Evolutionary conservation across 2,888 invertebrate species (phyloP).

Genomic region (Neoscelio sp.): DNA sequence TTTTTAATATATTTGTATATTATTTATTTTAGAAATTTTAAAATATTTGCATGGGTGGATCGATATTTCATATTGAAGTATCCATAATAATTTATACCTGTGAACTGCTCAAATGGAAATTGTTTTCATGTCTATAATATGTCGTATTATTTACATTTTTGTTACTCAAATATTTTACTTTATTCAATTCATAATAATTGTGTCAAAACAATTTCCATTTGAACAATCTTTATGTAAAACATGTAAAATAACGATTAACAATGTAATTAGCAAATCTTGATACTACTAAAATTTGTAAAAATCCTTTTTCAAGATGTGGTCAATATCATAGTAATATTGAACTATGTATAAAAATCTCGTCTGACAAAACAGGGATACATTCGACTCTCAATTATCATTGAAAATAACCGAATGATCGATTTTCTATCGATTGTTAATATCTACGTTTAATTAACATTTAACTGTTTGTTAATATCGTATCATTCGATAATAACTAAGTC

Average conservation of each 20-base stretch:
- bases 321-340: conserved; percentile 30
- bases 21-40: too few species aligned
- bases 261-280: conserved; percentile 40
- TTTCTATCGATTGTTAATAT: conserved; percentile 3
- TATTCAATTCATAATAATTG: too few species aligned
- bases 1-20: not conserved
- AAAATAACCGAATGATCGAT: conserved; percentile 10
- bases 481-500: not conserved
- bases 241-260: conserved; percentile 32
- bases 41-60: not conserved
- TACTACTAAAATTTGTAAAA: conserved; percentile 23
- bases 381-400: conserved; percentile 7
- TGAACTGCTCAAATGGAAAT: conserved; percentile 16
- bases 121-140: too few species aligned
- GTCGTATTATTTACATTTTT: too few species aligned
- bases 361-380: conserved; percentile 28
- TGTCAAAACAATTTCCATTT: conserved; percentile 7
- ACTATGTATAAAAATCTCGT: conserved; percentile 11
- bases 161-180: too few species aligned
- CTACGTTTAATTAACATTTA: too few species aligned
- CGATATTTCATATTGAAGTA: conserved; percentile 42
- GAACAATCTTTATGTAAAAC: conserved; percentile 16
- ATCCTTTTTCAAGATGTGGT: conserved; percentile 25
- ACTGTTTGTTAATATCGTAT: too few species aligned
- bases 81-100: not conserved